Base-by-base conservation (phyloP, 2,888 invertebrate species). In the Trissonchulus sp. region DNA sequence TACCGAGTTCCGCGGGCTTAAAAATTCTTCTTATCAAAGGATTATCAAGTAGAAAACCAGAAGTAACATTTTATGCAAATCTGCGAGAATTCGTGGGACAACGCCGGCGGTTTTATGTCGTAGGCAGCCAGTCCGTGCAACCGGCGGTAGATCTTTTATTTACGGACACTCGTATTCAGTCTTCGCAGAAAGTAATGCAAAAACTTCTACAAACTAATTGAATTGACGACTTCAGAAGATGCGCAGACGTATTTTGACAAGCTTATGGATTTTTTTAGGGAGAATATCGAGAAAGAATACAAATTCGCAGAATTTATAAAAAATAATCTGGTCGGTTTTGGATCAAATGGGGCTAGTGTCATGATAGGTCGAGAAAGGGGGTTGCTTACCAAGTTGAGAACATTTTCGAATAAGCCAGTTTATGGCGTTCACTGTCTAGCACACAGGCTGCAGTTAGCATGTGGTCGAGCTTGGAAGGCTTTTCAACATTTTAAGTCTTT, bases 351-450 rank as follows among this genome's bases (percentile, higher is more conserved):
- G 15, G 69, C 69, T 3, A 33, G 30, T 30, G 69, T 69, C 8
- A 69, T 69, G 69, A 30, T 69, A n/a, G 69, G 69, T 8, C 2
- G 35, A 33, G 2, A 3, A n/a, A n/a, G n/a, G n/a, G n/a, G n/a
- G n/a, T n/a, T n/a, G n/a, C n/a, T n/a, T n/a, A n/a, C n/a, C n/a
- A n/a, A n/a, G n/a, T n/a, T n/a, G n/a, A n/a, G n/a, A n/a, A n/a
- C n/a, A n/a, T n/a, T n/a, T n/a, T n/a, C n/a, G n/a, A n/a, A n/a
- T n/a, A n/a, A n/a, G n/a, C n/a, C n/a, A n/a, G n/a, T n/a, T n/a
- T n/a, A n/a, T n/a, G n/a, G n/a, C n/a, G 33, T 69, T 69, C 69
- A 69, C n/a, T 69, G 69, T 34, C 31, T 69, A 33, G 69, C 69
- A 3, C 69, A 69, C 35, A 30, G 69, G 8, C 33, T 69, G 69